Base-by-base conservation (phyloP, 2,888 invertebrate species). In the Agriopis leucophaearia region DNA sequence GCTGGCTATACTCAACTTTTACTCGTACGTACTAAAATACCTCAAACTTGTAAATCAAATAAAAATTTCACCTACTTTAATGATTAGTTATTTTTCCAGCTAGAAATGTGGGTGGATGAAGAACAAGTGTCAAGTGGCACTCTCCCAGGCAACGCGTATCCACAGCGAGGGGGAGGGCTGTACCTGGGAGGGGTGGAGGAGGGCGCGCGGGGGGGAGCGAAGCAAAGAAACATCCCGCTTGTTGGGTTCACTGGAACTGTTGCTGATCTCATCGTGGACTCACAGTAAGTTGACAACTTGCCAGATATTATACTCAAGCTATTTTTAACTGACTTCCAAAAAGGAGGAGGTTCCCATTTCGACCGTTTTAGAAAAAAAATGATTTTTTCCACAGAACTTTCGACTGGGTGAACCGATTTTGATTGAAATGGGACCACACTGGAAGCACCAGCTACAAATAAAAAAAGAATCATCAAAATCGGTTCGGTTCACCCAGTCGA, bases 231-330 rank as follows among this genome's bases (percentile, higher is more conserved):
- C 87, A 62, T 94, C 89, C 70, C 95, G 42, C 72, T 82, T 0
- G 74, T 73, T 0, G 95, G 96, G 7, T 94, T 98, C 56, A 95
- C 95, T 51, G 99, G 99, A 5, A 97, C 97, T 6, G 95, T 99
- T 9, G 96, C 96, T 67, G 98, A 99, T 86, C 95, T 97, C 18
- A 96, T 98, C 62, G 96, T 98, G 70, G 97, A 98, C 81, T 96
- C 96, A 47, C 94, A 95, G 97, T 97, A 87, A 95, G 96, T 59
- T 50, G 45, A 48, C 12, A 81, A 12, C 27, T 27, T 27, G 16
- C 12, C 8, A 7, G 51, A 5, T 27, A 27, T 3, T 4, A 27
- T 5, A n/a, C 8, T 15, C 5, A 45, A 6, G 8, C 44, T 2
- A 27, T 27, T 27, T 27, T 1, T 2, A 4, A 27, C n/a, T n/a